Evolutionary conservation across 2,797 vertebrate genomes (phyloP).

Genomic region (Gambelia wislizenii): DNA sequence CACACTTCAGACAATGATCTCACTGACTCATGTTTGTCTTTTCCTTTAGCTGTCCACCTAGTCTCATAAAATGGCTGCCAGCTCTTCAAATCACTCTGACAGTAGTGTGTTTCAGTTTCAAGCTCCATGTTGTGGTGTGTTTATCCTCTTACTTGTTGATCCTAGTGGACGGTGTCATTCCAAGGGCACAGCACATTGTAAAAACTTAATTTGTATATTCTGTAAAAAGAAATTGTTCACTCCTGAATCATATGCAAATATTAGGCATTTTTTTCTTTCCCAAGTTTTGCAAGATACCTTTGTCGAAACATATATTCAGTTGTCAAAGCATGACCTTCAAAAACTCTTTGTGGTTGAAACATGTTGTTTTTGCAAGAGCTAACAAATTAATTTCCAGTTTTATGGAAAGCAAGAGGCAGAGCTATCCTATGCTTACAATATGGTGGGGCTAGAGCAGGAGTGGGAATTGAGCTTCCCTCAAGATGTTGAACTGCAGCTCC

Average conservation of each 20-base stretch:
- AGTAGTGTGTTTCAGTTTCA: conserved; percentile 58
- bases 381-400: conserved; percentile 63
- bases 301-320: conserved; percentile 69
- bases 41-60: conserved; percentile 51
- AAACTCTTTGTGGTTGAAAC: conserved; percentile 51
- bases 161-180: conserved; percentile 75
- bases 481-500: too few species aligned
- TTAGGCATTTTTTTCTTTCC: conserved; percentile 66
- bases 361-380: conserved; percentile 65
- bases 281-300: conserved; percentile 74
- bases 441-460: not conserved
- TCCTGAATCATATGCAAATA: conserved; percentile 84
- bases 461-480: too few species aligned
- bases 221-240: conserved; percentile 77
- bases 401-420: not conserved
- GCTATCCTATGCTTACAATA: not conserved
- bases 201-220: conserved; percentile 80
- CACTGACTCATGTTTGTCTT: conserved; percentile 55
- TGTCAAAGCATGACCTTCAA: conserved; percentile 53
- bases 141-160: conserved; percentile 71
- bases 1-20: conserved; percentile 40
- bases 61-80: conserved; percentile 66
- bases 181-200: conserved; percentile 71
- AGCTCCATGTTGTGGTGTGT: conserved; percentile 65
- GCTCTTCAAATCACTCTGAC: conserved; percentile 60